Conservation (phyloP, 2,797 vertebrate genomes). For the Acanthopagrus latus region DNA sequence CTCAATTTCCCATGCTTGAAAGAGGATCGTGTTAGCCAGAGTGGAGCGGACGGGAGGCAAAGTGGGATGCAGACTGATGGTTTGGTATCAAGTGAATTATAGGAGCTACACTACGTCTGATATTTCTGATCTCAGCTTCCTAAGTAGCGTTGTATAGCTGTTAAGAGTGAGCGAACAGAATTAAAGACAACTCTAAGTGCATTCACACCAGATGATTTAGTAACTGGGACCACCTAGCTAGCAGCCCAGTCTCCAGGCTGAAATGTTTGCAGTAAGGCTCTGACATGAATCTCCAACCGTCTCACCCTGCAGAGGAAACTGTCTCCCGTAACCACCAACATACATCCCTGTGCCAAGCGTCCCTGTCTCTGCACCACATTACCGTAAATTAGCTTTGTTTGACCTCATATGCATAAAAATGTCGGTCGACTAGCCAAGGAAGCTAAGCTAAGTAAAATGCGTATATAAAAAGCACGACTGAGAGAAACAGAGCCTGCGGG, state of each 20-base stretch:
- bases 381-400: too few species aligned
- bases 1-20: constrained; percentile 36
- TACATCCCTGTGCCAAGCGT: too few species aligned
- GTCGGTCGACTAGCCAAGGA: too few species aligned
- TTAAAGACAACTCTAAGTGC: constrained; percentile 24
- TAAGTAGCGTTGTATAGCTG: neutral
- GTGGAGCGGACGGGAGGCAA: neutral
- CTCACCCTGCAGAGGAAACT: too few species aligned
- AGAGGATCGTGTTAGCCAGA: neutral
- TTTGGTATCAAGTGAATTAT: constrained; percentile 29
- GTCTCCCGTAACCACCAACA: too few species aligned
- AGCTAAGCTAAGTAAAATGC: too few species aligned
- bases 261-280: too few species aligned
- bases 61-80: neutral
- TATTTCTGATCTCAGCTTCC: constrained; percentile 2
- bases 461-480: too few species aligned
- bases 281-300: too few species aligned
- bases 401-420: too few species aligned
- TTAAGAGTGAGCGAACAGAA: constrained; percentile 16
- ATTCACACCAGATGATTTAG: neutral
- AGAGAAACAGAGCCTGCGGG: too few species aligned
- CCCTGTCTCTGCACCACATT: too few species aligned
- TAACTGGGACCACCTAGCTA: neutral
- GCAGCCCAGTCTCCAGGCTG: neutral
- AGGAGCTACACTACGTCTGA: neutral